Evolutionary conservation across 2,113 vertebrate genomes (phyloP), one percentile per base, ranked within the genome.

Genomic region (Addax nasomaculatus): DNA sequence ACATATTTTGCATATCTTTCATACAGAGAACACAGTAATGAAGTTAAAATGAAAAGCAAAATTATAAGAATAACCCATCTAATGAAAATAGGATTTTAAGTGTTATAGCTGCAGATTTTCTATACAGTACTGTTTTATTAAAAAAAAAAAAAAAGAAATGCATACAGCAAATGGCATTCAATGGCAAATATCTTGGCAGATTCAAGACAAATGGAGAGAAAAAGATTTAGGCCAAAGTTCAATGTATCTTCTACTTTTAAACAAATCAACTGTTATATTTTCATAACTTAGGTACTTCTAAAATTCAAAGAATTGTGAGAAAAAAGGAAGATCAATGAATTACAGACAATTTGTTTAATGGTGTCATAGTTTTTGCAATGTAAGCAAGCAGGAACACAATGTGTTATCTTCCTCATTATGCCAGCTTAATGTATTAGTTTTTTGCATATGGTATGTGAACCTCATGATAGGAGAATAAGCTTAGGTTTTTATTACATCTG

Each of bases 401-500:
- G 53, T 57, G 53, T 57, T 96, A 67, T 39, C 84, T 55, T 95
- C 67, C 62, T 89, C 94, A 92, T 98, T 80, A 58, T 80, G 83
- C 45, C 2, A 3, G 92, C 95, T 92, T 96, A 96, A 96, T 95
- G 45, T 93, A 76, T 89, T 97, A 97, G 17, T 78, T 93, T 96
- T 67, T 73, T 90, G 51, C 81, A 97, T 96, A 49, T 95, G 88
- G 97, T 47, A 83, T 85, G 70, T 97, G 58, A 93, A 39, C 43
- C 13, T 93, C 85, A 45, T 73, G 94, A 95, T 81, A 96, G 90
- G 2, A n/a, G 55, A 98, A 80, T 33, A 90, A 96, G 73, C 94
- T 76, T 19, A 91, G 14, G 11, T 19, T 97, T 97, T 97, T 79
- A 93, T 78, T 96, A 90, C 53, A 95, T 57, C 39, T 96, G 86